Percentiles rank a stretch among this genome's conserved stretches.
Evolutionary conservation across 2,113 vertebrate genomes (phyloP).

Genomic region (Amblyornis subalaris): DNA sequence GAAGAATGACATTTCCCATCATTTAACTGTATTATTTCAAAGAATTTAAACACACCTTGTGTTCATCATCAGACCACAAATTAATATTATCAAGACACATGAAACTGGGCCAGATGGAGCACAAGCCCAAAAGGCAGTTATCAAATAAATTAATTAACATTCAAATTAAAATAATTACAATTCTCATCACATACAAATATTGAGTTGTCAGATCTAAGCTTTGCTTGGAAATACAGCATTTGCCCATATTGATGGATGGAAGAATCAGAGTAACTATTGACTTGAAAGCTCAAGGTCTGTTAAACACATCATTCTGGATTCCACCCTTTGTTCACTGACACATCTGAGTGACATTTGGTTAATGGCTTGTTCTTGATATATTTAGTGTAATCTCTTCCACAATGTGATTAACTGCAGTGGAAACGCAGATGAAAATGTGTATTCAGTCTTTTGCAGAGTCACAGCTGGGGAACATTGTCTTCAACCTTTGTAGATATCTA

Average conservation of each 20-base stretch:
- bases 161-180: conserved; percentile 27
- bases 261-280: conserved; percentile 18
- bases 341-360: conserved; percentile 56
- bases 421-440: conserved; percentile 51
- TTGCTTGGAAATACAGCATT: neutral
- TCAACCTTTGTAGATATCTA: conserved; percentile 45
- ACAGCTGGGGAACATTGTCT: conserved; percentile 54
- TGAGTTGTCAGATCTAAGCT: neutral
- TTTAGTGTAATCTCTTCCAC: conserved; percentile 52
- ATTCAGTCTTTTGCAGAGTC: conserved; percentile 60
- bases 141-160: conserved; percentile 37
- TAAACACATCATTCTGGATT: conserved; percentile 14
- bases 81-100: neutral
- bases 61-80: neutral
- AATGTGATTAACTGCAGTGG: conserved; percentile 57
- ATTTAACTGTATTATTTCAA: neutral
- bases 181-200: conserved; percentile 6
- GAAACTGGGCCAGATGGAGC: neutral
- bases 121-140: neutral
- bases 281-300: conserved; percentile 38
- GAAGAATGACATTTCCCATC: neutral
- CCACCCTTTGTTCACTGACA: conserved; percentile 37
- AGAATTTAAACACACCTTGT: neutral
- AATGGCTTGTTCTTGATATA: conserved; percentile 35
- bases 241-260: neutral